Percentiles rank a stretch among this genome's conserved stretches.
Conservation (phyloP, 1,140 invertebrate species). For the Aporrectodea caliginosa region DNA sequence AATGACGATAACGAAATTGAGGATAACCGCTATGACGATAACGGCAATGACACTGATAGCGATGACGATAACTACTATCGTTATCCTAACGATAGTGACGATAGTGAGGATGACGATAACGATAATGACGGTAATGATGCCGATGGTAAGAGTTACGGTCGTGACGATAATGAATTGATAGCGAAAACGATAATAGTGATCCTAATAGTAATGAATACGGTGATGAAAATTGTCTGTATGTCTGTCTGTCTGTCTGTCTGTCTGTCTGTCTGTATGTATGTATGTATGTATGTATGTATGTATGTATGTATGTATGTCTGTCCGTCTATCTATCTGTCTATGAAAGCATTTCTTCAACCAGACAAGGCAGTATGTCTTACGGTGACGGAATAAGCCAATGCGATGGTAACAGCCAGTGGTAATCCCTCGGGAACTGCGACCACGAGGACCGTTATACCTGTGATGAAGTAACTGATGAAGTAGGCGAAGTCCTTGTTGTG, state of each 20-base stretch:
- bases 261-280: too few relatives aligned
- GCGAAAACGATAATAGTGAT: too few relatives aligned
- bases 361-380: slow-evolving; percentile 16
- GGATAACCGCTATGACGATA: background rate
- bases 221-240: too few relatives aligned
- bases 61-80: background rate
- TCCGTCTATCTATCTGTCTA: background rate
- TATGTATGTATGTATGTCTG: background rate
- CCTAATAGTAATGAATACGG: too few relatives aligned
- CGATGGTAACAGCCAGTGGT: slow-evolving; percentile 91
- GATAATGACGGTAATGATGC: background rate
- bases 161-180: background rate
- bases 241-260: too few relatives aligned
- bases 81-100: background rate
- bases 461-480: slow-evolving; percentile 79
- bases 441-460: slow-evolving; percentile 96
- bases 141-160: background rate
- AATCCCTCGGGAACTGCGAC: slow-evolving; percentile 97
- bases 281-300: background rate
- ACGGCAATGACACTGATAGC: background rate
- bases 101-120: background rate
- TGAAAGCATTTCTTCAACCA: background rate
- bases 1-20: background rate
- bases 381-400: slow-evolving; percentile 88
- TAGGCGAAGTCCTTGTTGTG: slow-evolving; percentile 58